A percentile compares a stretch with the other conserved stretches of the same genome.
Evolutionary conservation across 2,113 vertebrate genomes (phyloP).

Genomic region (Gallinago paraguaiae): DNA sequence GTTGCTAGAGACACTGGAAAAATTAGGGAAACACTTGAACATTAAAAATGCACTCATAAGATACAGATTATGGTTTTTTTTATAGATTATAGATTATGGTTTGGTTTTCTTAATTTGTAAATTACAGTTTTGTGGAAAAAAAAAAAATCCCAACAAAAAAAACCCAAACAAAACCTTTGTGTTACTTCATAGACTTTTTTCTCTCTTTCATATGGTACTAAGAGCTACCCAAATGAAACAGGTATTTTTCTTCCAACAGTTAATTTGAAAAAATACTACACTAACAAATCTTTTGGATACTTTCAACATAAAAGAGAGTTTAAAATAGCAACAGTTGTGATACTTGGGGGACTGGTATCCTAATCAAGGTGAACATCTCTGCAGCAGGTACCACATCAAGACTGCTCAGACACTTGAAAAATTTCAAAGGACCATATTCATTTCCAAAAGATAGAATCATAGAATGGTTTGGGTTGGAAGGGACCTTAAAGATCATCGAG

Average conservation of each 20-base stretch:
- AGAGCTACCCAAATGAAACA: neutral
- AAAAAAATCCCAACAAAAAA: no score
- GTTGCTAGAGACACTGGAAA: neutral
- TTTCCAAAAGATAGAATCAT: neutral
- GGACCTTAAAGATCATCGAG: no score
- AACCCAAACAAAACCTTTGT: neutral
- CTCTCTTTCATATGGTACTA: neutral
- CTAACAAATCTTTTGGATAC: neutral
- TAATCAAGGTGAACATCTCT: neutral
- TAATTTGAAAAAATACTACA: neutral
- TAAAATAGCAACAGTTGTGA: neutral
- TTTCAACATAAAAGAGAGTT: neutral
- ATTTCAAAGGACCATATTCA: neutral
- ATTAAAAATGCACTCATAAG: neutral
- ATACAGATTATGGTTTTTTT: neutral
- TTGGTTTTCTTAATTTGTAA: neutral
- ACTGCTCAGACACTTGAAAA: neutral
- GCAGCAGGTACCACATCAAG: neutral
- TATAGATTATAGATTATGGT: no score
- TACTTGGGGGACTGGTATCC: neutral
- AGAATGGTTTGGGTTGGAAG: no score
- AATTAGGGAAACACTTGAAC: neutral
- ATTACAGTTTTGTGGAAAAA: neutral
- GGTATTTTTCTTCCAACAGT: neutral
- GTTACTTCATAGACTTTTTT: fast-evolving